These are phyloP conservation scores for Catostomus latipinnis DNA, from an alignment of 2,797 vertebrate species.

Conservation along the genomic window DNA sequence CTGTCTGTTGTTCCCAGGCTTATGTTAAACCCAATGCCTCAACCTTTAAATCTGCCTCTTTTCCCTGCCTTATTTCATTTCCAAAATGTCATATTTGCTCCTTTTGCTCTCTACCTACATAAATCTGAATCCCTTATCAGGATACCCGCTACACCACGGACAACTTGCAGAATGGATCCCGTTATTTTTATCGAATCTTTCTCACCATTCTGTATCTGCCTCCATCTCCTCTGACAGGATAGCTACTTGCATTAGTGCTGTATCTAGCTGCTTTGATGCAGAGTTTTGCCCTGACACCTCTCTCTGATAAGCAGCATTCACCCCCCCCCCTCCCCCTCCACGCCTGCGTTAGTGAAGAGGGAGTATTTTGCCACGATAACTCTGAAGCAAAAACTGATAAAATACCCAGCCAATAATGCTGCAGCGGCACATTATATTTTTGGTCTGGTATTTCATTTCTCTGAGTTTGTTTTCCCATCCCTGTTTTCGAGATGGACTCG, in stretches of 20 bases:
- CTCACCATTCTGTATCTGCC: constrained; percentile 75
- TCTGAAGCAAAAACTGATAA: constrained; percentile 62
- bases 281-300: constrained; percentile 75
- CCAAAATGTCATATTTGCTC: constrained; percentile 71
- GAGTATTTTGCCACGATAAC: constrained; percentile 61
- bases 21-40: constrained; percentile 38
- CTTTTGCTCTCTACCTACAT: constrained; percentile 70
- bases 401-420: constrained; percentile 13
- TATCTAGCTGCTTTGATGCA: constrained; percentile 69
- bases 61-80: constrained; percentile 51
- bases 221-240: constrained; percentile 77
- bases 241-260: constrained; percentile 71
- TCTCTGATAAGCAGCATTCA: constrained; percentile 69
- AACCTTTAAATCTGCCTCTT: constrained; percentile 35
- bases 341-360: constrained; percentile 48
- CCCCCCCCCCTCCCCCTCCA: constrained; percentile 14
- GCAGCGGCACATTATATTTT: constrained; percentile 40
- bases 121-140: constrained; percentile 82
- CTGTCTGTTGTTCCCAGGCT: constrained; percentile 25
- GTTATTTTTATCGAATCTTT: constrained; percentile 82
- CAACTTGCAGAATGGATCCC: constrained; percentile 67
- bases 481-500: background rate
- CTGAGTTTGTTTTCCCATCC: background rate
- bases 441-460: constrained; percentile 42
- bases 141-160: constrained; percentile 69